Percentiles rank a stretch among this genome's conserved stretches.
phyloP scores from a whole-genome alignment of 2,888 invertebrate species.

The Podabrus alpinus region DNA sequence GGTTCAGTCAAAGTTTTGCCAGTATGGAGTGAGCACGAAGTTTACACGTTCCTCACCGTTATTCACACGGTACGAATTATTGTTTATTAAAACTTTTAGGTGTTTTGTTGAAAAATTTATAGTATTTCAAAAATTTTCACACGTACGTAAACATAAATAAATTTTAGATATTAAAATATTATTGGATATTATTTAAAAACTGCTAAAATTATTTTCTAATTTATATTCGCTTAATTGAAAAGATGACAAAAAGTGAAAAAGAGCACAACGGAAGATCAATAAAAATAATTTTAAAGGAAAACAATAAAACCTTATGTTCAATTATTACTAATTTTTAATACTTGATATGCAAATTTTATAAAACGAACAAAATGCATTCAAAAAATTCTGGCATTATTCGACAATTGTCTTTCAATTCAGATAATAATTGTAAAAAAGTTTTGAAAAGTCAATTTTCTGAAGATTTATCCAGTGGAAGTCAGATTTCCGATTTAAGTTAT shows the following conservation, averaged over 20 bases:
- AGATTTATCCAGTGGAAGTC: constrained; percentile 38
- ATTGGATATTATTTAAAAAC: neutral
- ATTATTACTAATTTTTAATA: neutral
- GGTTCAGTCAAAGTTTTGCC: constrained; percentile 51
- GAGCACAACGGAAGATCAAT: neutral
- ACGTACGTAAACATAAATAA: constrained; percentile 2
- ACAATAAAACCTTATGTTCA: neutral
- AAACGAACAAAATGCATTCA: constrained; percentile 20
- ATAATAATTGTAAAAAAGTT: constrained; percentile 36
- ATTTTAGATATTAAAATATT: constrained; percentile 2
- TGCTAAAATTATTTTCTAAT: constrained; percentile 1
- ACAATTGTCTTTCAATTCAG: constrained; percentile 48
- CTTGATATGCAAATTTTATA: neutral
- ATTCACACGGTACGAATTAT: constrained; percentile 21
- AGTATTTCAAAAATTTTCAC: neutral
- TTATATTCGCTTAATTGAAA: neutral
- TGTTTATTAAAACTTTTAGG: constrained; percentile 4
- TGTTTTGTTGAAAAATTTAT: constrained; percentile 2
- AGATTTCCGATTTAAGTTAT: constrained; percentile 34
- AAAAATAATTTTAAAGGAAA: neutral
- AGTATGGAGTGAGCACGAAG: constrained; percentile 39
- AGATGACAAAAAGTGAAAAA: neutral
- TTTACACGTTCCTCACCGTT: constrained; percentile 23
- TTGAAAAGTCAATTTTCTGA: constrained; percentile 50
- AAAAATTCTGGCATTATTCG: constrained; percentile 48